Base-by-base conservation (phyloP, 2,888 invertebrate genomes). In the Eilema caniola region DNA sequence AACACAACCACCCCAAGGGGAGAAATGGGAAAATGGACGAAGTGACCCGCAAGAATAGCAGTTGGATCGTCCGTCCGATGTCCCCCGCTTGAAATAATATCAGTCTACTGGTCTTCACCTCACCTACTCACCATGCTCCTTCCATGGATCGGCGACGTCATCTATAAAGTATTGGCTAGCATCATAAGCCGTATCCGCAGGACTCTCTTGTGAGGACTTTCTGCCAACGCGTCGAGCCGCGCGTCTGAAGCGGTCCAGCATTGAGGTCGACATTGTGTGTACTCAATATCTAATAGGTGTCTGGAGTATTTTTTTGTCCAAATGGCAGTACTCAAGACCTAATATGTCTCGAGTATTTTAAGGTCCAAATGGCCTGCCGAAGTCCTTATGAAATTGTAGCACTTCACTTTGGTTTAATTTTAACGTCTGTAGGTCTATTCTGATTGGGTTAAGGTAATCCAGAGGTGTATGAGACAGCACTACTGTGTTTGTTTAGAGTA, bases 111-210 rank as follows among this genome's bases (percentile, higher is more conserved):
- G 41, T 41, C 3, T 41, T 16, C 41, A 4, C 62, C 24, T 62
- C 33, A 33, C 33, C 20, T 33, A 75, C 81, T 76, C 65, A 93
- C 93, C 93, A 79, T 81, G 77, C 57, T 86, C 83, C 16, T 69
- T 75, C 91, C 96, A 96, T 20, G 96, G 96, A 82, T 96, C 96
- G 71, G 95, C 92, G 76, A 97, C 96, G 86, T 97, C 97, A 86
- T 97, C 97, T 12, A 96, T 94, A 86, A 97, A 97, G 93, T 97
- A 97, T 83, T 96, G 96, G 72, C 96, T 96, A 57, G 96, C 97
- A 78, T 97, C 97, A 83, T 96, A 96, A 0, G 97, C 97, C 14
- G 96, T 91, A 79, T 97, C 97, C 0, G 96, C 63, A 69, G 3
- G 83, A 88, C 5, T 16, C 28, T 57, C 69, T 78, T 4, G 73